Percentiles rank a stretch among this genome's conserved stretches.
Evolutionary conservation across 1,140 invertebrate species (phyloP).

Genomic region (Procambarus clarkii): DNA sequence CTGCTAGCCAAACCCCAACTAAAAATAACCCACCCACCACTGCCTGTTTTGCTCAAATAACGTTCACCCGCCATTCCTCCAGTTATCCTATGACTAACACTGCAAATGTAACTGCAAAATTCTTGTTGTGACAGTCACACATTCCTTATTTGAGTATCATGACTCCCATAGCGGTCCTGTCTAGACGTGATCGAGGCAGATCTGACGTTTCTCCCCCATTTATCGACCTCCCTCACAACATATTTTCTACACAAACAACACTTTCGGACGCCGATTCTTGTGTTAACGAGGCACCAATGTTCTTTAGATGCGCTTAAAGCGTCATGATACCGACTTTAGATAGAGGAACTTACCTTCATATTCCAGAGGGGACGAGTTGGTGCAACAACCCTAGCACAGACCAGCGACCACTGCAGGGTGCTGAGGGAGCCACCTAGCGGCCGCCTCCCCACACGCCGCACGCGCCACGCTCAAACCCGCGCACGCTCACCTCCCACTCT

Average conservation of each 20-base stretch:
- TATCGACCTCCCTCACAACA: constrained; percentile 50
- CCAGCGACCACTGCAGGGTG: constrained; percentile 53
- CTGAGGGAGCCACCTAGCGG: constrained; percentile 31
- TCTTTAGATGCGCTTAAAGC: not conserved
- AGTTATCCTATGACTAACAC: constrained; percentile 1
- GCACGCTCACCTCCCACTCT: not conserved
- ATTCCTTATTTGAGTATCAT: constrained; percentile 1
- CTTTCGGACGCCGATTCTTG: not conserved
- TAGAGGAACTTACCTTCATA: constrained; percentile 45
- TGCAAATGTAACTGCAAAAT: not conserved
- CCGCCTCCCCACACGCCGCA: constrained; percentile 16
- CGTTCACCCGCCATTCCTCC: constrained; percentile 34
- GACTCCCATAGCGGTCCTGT: constrained; percentile 1
- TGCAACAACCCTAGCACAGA: constrained; percentile 46
- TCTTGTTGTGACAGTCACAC: not conserved
- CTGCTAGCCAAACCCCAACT: constrained; percentile 58
- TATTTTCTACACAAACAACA: constrained; percentile 23
- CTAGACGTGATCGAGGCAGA: constrained; percentile 35
- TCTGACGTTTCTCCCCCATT: constrained; percentile 55
- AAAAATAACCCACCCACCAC: constrained; percentile 60
- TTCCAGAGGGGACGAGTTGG: constrained; percentile 47
- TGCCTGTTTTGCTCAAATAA: constrained; percentile 58
- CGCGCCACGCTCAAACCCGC: constrained; percentile 30
- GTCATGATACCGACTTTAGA: not conserved
- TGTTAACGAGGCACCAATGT: not conserved